phyloP scores from a whole-genome alignment of 2,888 invertebrate genomes.

The Molorchus minor region DNA sequence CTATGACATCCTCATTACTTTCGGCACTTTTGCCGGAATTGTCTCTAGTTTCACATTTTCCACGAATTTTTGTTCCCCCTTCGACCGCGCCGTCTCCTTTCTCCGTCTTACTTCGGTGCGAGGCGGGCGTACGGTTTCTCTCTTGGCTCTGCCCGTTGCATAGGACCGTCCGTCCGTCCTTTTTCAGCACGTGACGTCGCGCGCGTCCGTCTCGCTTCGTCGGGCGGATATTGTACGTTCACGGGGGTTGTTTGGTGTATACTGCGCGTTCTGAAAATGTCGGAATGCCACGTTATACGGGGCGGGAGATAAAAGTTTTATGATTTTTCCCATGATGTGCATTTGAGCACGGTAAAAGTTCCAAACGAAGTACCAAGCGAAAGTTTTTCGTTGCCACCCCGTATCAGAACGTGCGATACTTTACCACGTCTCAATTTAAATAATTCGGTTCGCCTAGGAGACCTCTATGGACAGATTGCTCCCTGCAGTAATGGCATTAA shows the following conservation, averaged over 20 bases:
- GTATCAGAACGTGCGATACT: not conserved
- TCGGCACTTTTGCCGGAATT: constrained; percentile 4
- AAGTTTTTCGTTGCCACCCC: not conserved
- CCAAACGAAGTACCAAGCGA: not conserved
- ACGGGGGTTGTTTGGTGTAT: constrained; percentile 35
- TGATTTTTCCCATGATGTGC: not conserved
- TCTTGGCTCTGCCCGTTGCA: constrained; percentile 30
- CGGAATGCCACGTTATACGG: not conserved
- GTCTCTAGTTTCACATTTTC: constrained; percentile 27
- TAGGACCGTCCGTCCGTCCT: constrained; percentile 26
- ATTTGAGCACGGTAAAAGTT: not conserved
- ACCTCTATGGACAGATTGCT: constrained; percentile 11
- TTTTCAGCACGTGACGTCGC: constrained; percentile 17
- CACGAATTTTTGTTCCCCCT: constrained; percentile 19
- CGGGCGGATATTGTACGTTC: constrained; percentile 45
- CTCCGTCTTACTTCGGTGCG: constrained; percentile 10
- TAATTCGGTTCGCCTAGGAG: constrained; percentile 5
- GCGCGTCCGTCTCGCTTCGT: constrained; percentile 6
- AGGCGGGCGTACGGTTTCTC: constrained; percentile 14
- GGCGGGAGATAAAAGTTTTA: constrained; percentile 1
- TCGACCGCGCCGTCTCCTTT: constrained; percentile 10
- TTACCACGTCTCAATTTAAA: constrained; percentile 13
- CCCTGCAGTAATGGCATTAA: constrained; percentile 11
- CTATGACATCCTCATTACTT: constrained; percentile 21
- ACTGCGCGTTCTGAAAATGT: constrained; percentile 26